Conservation (phyloP, 2,113 vertebrate species). For the Nothobranchius furzeri region DNA sequence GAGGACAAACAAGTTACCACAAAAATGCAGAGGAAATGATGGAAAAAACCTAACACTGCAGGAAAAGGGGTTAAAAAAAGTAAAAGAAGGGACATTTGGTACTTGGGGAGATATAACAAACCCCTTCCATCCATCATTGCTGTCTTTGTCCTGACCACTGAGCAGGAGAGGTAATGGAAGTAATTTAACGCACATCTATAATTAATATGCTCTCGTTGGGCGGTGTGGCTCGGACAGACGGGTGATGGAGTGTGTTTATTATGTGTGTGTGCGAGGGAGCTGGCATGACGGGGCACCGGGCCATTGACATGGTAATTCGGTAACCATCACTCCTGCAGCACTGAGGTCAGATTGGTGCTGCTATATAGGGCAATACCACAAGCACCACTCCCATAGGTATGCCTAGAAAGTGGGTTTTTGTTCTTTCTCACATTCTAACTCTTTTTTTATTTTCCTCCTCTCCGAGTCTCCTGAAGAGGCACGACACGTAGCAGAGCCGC, state of each 20-base stretch:
- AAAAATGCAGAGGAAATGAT: slow-evolving; percentile 22
- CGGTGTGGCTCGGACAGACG: slow-evolving; percentile 73
- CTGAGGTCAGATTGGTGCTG: slow-evolving; percentile 43
- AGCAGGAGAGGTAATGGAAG: slow-evolving; percentile 88
- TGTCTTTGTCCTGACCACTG: slow-evolving; percentile 76
- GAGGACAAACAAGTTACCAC: slow-evolving; percentile 14
- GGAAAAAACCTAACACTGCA: slow-evolving; percentile 31
- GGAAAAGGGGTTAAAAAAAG: slow-evolving; percentile 29
- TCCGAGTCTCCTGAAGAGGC: slow-evolving; percentile 54
- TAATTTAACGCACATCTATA: slow-evolving; percentile 97
- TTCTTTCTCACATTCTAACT: slow-evolving; percentile 33
- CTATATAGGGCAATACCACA: slow-evolving; percentile 64
- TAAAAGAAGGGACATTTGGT: slow-evolving; percentile 50
- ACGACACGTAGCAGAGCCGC: slow-evolving; percentile 50
- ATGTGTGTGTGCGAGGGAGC: slow-evolving; percentile 71
- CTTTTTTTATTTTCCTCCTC: slow-evolving; percentile 25
- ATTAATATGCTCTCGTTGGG: slow-evolving; percentile 90
- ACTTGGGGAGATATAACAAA: slow-evolving; percentile 68
- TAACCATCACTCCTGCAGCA: slow-evolving; percentile 66
- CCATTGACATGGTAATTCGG: slow-evolving; percentile 65
- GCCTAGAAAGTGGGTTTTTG: slow-evolving; percentile 51
- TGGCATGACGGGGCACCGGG: slow-evolving; percentile 62
- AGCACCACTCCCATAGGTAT: slow-evolving; percentile 48
- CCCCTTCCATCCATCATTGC: slow-evolving; percentile 78
- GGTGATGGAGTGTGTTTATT: slow-evolving; percentile 85